Base-by-base conservation (phyloP, 2,888 invertebrate species). In the Atrina japonica region DNA sequence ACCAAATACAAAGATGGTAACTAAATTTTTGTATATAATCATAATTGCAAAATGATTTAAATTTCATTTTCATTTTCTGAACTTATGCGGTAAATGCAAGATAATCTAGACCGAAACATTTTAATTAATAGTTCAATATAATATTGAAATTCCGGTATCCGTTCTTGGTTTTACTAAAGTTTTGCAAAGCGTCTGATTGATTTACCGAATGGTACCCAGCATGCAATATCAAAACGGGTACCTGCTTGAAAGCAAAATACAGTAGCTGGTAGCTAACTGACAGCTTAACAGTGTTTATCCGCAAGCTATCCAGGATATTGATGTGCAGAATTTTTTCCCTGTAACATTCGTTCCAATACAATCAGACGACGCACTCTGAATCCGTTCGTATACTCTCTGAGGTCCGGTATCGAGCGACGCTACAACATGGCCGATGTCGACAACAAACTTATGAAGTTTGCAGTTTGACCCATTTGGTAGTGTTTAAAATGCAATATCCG, bases 401-500 rank as follows among this genome's bases (percentile, higher is more conserved):
- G 23, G 25, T 52, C 18, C 52, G 49, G 67, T 67, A 67, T 49
- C 67, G 67, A 67, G 52, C 30, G 67, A 67, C 67, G 67, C 67
- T 45, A 43, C 35, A 56, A 60, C 58, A 66, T 67, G 67, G 67
- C 60, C 60, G 67, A 52, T 30, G 11, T 41, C 2, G 29, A 29
- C 11, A 27, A 27, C 27, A 56, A 30, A 56, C n/a, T n/a, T 40
- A 30, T 23, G 11, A 56, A 56, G 41, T 56, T 56, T 25, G 16
- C 56, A 40, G 5, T 21, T 14, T 23, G 41, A 0, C 9, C 18
- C 1, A n/a, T 21, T 11, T 11, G 23, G 49, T 49, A n/a, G n/a
- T n/a, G 11, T 16, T 49, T 6, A 18, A 49, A 49, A 49, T 3
- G 23, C 23, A 49, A n/a, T 49, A 18, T 49, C 21, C 16, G 43